Evolutionary conservation across 1,140 invertebrate species (phyloP).

Genomic region (Zaprionus camerounensis): DNA sequence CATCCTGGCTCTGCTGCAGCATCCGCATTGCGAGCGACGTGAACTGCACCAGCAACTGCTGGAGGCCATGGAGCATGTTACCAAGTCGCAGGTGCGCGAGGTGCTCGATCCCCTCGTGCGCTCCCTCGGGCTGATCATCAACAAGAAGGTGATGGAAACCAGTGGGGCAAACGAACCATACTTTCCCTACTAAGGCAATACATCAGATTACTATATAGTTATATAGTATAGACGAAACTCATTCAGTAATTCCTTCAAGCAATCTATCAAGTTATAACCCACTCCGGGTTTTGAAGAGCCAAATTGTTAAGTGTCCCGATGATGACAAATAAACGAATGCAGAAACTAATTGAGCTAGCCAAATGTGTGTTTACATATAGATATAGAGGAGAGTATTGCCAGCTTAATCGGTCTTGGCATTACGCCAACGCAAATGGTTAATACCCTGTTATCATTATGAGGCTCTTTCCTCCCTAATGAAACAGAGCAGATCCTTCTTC

Average conservation of each 20-base stretch:
- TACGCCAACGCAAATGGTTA: no score
- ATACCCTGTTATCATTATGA: no score
- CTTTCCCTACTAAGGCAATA: neutral
- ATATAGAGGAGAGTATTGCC: neutral
- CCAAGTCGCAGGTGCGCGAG: conserved; percentile 65
- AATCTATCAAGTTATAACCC: neutral
- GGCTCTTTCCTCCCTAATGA: no score
- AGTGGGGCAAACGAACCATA: neutral
- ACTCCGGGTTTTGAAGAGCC: neutral
- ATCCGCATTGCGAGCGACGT: conserved; percentile 13
- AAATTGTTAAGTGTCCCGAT: conserved; percentile 2
- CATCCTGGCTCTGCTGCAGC: conserved; percentile 18
- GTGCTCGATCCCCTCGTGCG: conserved; percentile 69
- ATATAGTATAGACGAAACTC: no score
- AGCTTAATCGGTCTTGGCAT: no score
- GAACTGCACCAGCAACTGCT: conserved; percentile 54
- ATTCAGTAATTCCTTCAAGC: neutral
- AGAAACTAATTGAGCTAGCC: neutral
- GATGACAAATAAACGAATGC: neutral
- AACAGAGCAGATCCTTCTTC: no score
- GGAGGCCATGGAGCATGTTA: conserved; percentile 65
- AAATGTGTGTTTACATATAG: no score
- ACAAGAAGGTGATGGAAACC: conserved; percentile 37
- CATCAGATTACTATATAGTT: neutral
- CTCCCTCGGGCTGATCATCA: conserved; percentile 51